phyloP scores from a whole-genome alignment of 2,113 vertebrate genomes.

The Stercorarius parasiticus region DNA sequence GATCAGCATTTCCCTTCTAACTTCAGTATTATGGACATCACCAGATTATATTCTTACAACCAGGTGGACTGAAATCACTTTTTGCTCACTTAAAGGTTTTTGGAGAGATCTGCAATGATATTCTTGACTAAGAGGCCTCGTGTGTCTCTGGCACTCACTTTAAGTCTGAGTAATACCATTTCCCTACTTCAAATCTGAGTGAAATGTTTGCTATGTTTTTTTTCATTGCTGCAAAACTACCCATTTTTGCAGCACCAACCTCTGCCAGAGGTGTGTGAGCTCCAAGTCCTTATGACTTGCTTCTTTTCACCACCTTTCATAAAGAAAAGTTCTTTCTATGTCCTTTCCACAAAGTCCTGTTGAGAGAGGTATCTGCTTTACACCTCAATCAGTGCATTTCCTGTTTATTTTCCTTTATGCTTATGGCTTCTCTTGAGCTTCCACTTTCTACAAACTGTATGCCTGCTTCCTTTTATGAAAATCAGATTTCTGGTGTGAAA shows the following conservation, averaged over 20 bases:
- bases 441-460: neutral
- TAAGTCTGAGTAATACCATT: neutral
- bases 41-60: neutral
- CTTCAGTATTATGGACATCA: neutral
- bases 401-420: neutral
- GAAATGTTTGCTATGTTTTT: fast-evolving
- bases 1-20: neutral
- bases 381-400: neutral
- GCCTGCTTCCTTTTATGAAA: neutral
- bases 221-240: neutral
- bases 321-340: neutral
- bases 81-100: neutral
- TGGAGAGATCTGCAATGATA: neutral
- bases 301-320: neutral
- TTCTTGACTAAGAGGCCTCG: neutral
- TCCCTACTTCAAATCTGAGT: neutral
- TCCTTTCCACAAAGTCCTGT: neutral
- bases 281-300: neutral
- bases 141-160: neutral
- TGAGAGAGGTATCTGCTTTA: neutral
- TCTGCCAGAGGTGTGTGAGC: neutral
- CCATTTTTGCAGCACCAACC: neutral
- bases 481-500: neutral
- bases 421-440: neutral
- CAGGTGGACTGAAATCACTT: neutral